A percentile compares a stretch with the other conserved stretches of the same genome.
Evolutionary conservation across 2,797 vertebrate species (phyloP).

Genomic region (Clarias fuscus): DNA sequence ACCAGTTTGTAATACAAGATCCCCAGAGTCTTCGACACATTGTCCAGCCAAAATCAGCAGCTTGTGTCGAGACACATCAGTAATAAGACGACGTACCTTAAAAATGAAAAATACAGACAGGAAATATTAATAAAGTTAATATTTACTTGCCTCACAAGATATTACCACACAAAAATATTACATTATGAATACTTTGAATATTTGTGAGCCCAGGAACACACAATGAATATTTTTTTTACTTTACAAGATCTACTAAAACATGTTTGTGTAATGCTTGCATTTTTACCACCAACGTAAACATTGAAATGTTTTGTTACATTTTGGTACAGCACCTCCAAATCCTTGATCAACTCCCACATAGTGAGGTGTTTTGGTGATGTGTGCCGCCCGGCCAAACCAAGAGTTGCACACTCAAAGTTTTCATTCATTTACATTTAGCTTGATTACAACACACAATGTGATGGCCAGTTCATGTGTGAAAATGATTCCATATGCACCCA

Average conservation of each 20-base stretch:
- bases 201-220: neutral
- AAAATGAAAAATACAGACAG: conserved; percentile 8
- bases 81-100: conserved; percentile 85
- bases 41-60: conserved; percentile 88
- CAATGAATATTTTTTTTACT: too few species aligned
- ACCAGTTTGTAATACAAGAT: conserved; percentile 86
- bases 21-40: conserved; percentile 82
- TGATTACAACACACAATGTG: neutral
- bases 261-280: neutral
- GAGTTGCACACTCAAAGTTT: too few species aligned
- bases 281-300: neutral
- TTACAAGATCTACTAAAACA: neutral
- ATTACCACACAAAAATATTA: neutral
- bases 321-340: neutral
- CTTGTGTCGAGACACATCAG: conserved; percentile 82
- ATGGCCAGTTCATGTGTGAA: neutral
- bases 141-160: neutral
- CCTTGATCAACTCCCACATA: too few species aligned
- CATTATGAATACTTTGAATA: neutral
- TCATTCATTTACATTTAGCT: neutral
- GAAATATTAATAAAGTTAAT: neutral
- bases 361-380: too few species aligned
- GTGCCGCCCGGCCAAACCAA: too few species aligned
- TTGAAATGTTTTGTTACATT: neutral
- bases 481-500: too few species aligned